A percentile compares a stretch with the other conserved stretches of the same genome.
Conservation (phyloP, 2,113 vertebrate species). For the Trochalopteron elliotii region DNA sequence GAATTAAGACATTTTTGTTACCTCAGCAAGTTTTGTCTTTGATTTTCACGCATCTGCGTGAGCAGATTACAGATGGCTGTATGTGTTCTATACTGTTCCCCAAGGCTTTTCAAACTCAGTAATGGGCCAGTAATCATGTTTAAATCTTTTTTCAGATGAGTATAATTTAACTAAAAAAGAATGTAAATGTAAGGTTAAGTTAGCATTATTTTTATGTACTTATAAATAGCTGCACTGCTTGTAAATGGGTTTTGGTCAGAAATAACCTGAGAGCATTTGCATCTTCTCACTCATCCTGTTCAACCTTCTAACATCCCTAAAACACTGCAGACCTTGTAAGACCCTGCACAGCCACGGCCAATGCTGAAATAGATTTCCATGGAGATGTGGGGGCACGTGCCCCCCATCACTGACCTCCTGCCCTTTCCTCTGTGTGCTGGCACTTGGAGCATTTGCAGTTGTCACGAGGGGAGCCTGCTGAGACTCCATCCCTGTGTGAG, state of each 20-base stretch:
- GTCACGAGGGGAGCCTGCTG: background rate
- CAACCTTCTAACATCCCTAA: background rate
- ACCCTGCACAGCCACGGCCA: background rate
- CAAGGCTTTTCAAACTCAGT: background rate
- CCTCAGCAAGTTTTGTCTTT: background rate
- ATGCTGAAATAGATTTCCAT: background rate
- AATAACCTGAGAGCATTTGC: background rate
- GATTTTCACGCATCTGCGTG: background rate
- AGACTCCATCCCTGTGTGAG: background rate
- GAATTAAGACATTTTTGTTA: background rate
- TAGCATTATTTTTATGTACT: background rate
- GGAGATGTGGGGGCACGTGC: fast-evolving
- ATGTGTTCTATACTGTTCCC: background rate
- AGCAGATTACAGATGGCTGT: background rate
- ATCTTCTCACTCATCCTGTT: background rate
- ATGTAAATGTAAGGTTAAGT: background rate
- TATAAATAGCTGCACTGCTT: background rate
- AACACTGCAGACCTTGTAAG: background rate
- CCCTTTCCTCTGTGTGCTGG: background rate
- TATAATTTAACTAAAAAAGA: background rate
- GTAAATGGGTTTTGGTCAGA: background rate
- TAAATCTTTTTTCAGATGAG: background rate
- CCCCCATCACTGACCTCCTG: background rate
- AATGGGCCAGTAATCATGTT: background rate
- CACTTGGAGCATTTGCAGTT: background rate